phyloP scores from a whole-genome alignment of 2,888 invertebrate genomes.

The Spatulosminthurus flaviceps region DNA sequence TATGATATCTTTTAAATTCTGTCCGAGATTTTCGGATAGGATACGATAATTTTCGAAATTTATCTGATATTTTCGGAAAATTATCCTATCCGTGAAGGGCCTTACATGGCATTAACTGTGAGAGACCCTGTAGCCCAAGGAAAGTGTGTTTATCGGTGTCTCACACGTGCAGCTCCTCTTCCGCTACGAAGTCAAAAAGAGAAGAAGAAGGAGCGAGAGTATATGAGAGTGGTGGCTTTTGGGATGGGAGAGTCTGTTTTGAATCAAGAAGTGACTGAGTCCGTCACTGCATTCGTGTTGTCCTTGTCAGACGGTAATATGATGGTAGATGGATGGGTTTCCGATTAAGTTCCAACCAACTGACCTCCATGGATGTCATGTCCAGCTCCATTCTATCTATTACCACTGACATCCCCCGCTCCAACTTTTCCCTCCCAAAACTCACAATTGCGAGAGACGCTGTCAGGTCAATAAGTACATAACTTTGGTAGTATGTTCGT shows the following conservation, averaged over 20 bases:
- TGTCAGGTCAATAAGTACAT: neutral
- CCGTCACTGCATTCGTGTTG: conserved; percentile 25
- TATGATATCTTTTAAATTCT: too few species aligned
- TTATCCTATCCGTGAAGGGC: too few species aligned
- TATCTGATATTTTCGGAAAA: too few species aligned
- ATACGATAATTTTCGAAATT: too few species aligned
- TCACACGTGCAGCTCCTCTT: too few species aligned
- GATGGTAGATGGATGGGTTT: conserved; percentile 44
- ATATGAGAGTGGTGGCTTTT: neutral
- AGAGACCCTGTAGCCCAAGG: too few species aligned
- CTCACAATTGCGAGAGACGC: neutral
- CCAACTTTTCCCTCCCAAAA: neutral
- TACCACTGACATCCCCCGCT: conserved; percentile 34
- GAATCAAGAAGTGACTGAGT: conserved; percentile 35
- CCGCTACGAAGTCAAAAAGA: too few species aligned
- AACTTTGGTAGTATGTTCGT: too few species aligned
- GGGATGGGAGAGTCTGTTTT: conserved; percentile 29
- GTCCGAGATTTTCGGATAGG: too few species aligned
- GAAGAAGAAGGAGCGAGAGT: neutral
- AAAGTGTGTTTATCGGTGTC: too few species aligned
- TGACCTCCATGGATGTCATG: conserved; percentile 38
- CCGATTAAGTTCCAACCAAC: conserved; percentile 37
- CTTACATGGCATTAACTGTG: too few species aligned
- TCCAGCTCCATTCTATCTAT: conserved; percentile 37
- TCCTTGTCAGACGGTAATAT: conserved; percentile 39